These are phyloP conservation scores for Tenthredo scrophulariae DNA, from an alignment of 2,888 invertebrate species.

Conservation along the genomic window DNA sequence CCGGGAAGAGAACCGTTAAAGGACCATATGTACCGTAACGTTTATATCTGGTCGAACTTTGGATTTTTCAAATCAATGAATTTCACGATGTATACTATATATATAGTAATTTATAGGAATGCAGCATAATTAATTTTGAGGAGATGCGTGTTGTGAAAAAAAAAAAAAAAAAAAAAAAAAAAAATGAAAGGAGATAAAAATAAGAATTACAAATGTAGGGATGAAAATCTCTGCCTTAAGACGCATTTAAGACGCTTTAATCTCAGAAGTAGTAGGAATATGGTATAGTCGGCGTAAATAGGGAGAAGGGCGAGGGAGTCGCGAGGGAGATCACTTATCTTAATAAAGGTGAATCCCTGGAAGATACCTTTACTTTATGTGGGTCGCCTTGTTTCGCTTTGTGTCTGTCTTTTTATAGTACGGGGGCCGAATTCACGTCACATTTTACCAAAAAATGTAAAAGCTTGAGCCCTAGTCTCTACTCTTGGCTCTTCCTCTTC, in stretches of 20 bases:
- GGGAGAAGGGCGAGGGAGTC: constrained; percentile 1
- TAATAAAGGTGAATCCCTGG: constrained; percentile 48
- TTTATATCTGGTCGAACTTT: no score
- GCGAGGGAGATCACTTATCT: constrained; percentile 37
- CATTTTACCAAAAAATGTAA: constrained; percentile 31
- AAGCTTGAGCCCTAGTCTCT: constrained; percentile 9
- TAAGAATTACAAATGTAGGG: background rate
- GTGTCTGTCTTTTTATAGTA: constrained; percentile 9
- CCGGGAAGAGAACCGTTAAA: constrained; percentile 7
- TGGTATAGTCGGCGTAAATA: background rate
- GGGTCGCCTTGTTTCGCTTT: constrained; percentile 39
- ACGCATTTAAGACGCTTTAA: constrained; percentile 20
- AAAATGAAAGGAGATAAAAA: background rate
- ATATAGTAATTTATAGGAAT: no score
- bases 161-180: background rate
- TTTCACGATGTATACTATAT: no score
- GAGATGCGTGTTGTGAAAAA: background rate
- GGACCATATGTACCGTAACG: background rate
- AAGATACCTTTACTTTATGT: constrained; percentile 52
- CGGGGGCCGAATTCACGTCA: constrained; percentile 19
- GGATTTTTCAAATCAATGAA: background rate
- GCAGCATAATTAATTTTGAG: no score
- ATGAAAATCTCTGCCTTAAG: constrained; percentile 20
- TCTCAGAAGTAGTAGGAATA: constrained; percentile 16
- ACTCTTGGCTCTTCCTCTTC: background rate